Conservation (phyloP, 1,140 invertebrate species). For the Adelges cooleyi region DNA sequence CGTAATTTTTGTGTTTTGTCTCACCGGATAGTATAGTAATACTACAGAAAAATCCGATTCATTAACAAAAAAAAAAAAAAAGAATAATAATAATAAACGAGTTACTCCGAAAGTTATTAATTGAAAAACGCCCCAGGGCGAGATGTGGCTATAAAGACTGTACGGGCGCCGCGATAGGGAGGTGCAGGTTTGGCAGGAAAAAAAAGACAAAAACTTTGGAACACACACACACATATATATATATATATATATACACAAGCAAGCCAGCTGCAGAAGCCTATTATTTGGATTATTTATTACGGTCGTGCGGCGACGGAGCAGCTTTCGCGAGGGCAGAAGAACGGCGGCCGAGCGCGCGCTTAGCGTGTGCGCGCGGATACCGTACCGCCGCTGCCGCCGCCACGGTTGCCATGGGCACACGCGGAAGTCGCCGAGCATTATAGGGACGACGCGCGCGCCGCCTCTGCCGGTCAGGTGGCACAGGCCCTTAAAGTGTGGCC, state of each 20-base stretch:
- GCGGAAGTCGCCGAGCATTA: constrained; percentile 17
- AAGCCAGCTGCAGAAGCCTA: constrained; percentile 1
- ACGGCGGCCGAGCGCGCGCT: neutral
- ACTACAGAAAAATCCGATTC: no score
- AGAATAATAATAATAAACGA: no score
- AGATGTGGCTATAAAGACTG: no score
- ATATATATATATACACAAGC: no score
- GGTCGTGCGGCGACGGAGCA: neutral
- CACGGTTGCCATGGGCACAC: constrained; percentile 24
- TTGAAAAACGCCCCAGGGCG: no score
- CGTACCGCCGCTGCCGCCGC: no score
- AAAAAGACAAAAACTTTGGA: constrained; percentile 6
- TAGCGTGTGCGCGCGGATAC: neutral
- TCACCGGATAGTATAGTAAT: no score
- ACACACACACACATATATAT: no score
- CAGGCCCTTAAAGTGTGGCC: neutral
- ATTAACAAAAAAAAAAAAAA: no score
- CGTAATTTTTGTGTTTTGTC: no score
- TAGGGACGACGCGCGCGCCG: neutral
- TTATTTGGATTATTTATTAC: constrained; percentile 29
- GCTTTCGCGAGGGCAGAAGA: neutral
- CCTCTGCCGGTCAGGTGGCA: constrained; percentile 6
- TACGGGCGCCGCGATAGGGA: no score
- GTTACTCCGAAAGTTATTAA: no score
- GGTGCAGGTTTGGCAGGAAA: neutral